phyloP scores from a whole-genome alignment of 2,113 vertebrate genomes.

The Ondatra zibethicus region DNA sequence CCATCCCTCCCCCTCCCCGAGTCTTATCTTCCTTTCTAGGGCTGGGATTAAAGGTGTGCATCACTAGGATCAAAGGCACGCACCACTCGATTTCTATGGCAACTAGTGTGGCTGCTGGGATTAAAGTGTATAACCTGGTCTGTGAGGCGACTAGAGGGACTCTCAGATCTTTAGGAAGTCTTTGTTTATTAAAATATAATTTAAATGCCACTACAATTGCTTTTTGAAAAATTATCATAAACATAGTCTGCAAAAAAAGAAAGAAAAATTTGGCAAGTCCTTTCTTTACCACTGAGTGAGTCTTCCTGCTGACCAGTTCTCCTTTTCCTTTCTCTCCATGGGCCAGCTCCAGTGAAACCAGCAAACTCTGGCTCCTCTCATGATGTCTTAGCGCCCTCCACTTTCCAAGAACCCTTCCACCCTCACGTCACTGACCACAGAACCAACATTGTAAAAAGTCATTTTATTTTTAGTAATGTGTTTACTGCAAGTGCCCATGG shows the following conservation, averaged over 20 bases:
- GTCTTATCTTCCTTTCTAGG: too few species aligned
- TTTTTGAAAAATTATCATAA: not conserved
- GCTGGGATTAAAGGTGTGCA: too few species aligned
- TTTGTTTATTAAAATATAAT: too few species aligned
- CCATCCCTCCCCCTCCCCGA: too few species aligned
- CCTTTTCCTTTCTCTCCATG: not conserved
- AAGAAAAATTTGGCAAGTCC: not conserved
- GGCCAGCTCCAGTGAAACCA: not conserved
- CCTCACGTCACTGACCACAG: not conserved
- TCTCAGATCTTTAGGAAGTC: too few species aligned
- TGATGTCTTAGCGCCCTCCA: not conserved
- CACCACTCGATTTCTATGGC: too few species aligned
- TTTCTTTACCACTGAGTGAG: not conserved
- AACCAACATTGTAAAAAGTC: not conserved
- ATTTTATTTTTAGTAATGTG: not conserved
- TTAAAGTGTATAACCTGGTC: too few species aligned
- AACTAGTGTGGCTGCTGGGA: too few species aligned
- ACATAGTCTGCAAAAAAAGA: not conserved
- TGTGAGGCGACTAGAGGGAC: too few species aligned
- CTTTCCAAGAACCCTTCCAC: not conserved
- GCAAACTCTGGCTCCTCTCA: not conserved
- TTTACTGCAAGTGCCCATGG: too few species aligned
- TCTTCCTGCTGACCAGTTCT: not conserved
- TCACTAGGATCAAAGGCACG: too few species aligned
- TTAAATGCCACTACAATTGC: not conserved